Evolutionary conservation across 2,888 invertebrate genomes (phyloP), one percentile per base, ranked within the genome.

Genomic region (Anthrax anthrax): DNA sequence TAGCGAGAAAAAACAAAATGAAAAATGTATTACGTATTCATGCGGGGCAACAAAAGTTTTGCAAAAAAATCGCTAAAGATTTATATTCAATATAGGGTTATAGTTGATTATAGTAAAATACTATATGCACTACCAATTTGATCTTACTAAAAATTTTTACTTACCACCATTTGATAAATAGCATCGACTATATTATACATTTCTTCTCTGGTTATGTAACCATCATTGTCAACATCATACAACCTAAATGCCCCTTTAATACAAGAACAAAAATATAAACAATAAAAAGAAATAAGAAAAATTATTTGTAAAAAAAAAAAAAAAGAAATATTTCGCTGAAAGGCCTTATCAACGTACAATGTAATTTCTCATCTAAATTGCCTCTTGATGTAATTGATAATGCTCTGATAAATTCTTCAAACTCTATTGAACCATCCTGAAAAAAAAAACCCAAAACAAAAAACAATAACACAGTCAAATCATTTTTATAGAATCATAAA

Each of bases 361-460:
- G 94, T 60, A 97, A 76, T 73, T 97, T 97, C 70, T 98, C 97
- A 66, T 97, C 97, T 59, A 97, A 77, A 68, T 94, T 95, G 55
- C 97, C 97, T 64, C 97, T 78, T 66, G 96, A 96, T 79, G 97
- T 98, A 64, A 97, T 92, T 58, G 96, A 96, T 54, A 98, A 74
- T 51, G 97, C 97, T 69, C 91, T 80, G 65, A 97, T 97, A 71
- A 98, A 97, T 75, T 97, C 97, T 71, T 95, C 94, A 69, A 97
- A 98, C 70, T 96, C 95, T 70, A 98, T 98, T 61, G 91, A 90
- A 54, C 97, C 97, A 70, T 97, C 96, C 96, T 97, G 76, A 23
- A 68, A n/a, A n/a, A n/a, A n/a, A n/a, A n/a, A n/a, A n/a, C n/a
- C n/a, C n/a, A n/a, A n/a, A n/a, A n/a, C n/a, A n/a, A n/a, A n/a